These are phyloP conservation scores for Corythoichthys intestinalis DNA, from an alignment of 2,113 vertebrate species.

Conservation along the genomic window DNA sequence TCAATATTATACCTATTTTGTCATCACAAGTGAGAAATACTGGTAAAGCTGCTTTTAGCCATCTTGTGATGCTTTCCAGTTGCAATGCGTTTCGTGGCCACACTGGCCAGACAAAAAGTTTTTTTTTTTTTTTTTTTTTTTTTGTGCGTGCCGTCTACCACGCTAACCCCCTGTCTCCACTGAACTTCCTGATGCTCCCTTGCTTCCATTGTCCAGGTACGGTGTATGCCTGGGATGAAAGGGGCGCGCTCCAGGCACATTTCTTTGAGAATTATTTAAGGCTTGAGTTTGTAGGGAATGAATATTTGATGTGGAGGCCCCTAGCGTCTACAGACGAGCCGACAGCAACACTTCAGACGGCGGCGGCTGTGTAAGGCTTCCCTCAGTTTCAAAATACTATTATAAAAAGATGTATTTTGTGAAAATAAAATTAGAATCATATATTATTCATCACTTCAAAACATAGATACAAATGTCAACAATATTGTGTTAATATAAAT, in stretches of 20 bases:
- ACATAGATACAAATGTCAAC: not conserved
- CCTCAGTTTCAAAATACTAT: not conserved
- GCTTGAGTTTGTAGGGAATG: constrained; percentile 74
- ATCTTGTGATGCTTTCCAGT: not conserved
- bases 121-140: constrained; percentile 3
- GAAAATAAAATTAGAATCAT: not conserved
- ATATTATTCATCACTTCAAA: not conserved
- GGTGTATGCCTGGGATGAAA: constrained; percentile 65
- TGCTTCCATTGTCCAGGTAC: constrained; percentile 71
- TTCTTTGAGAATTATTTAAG: constrained; percentile 84
- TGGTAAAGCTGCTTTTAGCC: too few relatives aligned
- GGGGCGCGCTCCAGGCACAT: constrained; percentile 61
- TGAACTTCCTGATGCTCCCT: constrained; percentile 34
- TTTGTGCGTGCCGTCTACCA: not conserved
- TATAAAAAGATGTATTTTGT: not conserved
- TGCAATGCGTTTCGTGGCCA: not conserved
- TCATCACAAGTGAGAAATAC: too few relatives aligned
- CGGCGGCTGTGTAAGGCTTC: not conserved
- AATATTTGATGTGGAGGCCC: constrained; percentile 80
- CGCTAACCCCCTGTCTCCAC: constrained; percentile 10
- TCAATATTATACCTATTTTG: too few relatives aligned
- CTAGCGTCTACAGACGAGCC: constrained; percentile 61
- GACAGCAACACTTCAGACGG: constrained; percentile 73
- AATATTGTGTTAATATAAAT: not conserved
- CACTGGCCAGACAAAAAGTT: constrained; percentile 10